Evolutionary conservation across 2,888 invertebrate genomes (phyloP), one percentile per base, ranked within the genome.

Genomic region (Choreutis nemorana): DNA sequence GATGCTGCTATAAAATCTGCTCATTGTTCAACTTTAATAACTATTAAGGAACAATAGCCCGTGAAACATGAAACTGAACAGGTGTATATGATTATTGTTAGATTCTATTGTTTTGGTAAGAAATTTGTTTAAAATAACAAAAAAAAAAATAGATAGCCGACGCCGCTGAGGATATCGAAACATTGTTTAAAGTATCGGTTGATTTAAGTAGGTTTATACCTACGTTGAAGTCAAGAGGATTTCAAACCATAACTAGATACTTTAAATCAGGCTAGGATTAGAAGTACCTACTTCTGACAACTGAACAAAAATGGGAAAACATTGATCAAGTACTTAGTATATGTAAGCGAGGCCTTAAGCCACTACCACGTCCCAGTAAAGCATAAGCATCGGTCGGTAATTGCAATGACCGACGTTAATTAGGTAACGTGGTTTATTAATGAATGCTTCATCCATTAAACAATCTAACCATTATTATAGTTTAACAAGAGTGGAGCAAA

Each of bases 11-110:
- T 61, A 57, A 73, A 70, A 73, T 64, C 61, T 48, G 35, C 16
- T 53, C 56, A 72, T 77, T 78, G 77, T 78, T 70, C 57, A 49
- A 61, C 55, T 59, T 56, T 67, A 71, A 78, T 77, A 75, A 77
- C 71, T 73, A 73, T 77, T 70, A 66, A 57, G 62, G 56, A 59
- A 75, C 60, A 70, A 70, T 63, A 55, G 60, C 58, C 65, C 64
- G 63, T 70, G 65, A 63, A 71, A n/a, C 64, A 63, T 70, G 14
- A 26, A 15, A 68, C 61, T 64, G 50, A 53, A 55, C 50, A 46
- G 10, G 14, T 18, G 30, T 8, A 33, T 30, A 20, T 27, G 26
- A 11, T 7, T 25, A 20, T 28, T 36, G 35, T 34, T 24, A 10
- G 24, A 27, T 23, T 31, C 14, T 14, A 14, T 25, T 21, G 22